Conservation (phyloP, 2,888 invertebrate species). For the Chouioia cunea region DNA sequence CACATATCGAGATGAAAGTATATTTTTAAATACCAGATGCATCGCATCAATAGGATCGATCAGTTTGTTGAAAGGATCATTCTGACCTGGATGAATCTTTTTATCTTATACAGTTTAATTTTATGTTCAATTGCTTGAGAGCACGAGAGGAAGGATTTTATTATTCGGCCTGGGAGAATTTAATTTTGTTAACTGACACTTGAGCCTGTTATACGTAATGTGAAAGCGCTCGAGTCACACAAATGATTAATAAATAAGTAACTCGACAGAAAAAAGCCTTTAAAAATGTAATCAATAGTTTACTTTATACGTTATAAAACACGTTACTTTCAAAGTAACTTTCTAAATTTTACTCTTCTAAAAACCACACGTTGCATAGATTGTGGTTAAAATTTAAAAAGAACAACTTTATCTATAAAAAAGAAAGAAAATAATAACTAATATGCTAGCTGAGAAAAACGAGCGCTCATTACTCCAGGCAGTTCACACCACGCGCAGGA, state of each 20-base stretch:
- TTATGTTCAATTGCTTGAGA: conserved; percentile 14
- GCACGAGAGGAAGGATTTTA: conserved; percentile 3
- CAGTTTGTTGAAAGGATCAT: conserved; percentile 5
- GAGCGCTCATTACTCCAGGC: conserved; percentile 6
- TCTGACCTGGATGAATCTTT: neutral
- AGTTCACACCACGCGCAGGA: neutral
- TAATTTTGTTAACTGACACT: conserved; percentile 64
- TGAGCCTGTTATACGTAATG: conserved; percentile 63
- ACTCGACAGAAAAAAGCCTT: conserved; percentile 40
- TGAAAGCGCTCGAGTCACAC: conserved; percentile 61
- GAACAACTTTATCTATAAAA: neutral
- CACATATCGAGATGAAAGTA: no score
- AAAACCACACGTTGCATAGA: neutral
- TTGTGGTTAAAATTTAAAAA: neutral
- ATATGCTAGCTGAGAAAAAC: conserved; percentile 11
- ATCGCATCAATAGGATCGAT: conserved; percentile 13
- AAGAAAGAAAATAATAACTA: neutral
- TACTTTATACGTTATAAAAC: conserved; percentile 10
- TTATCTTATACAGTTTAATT: conserved; percentile 21
- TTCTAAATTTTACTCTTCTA: conserved; percentile 1
- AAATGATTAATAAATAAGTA: conserved; percentile 53
- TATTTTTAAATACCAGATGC: no score
- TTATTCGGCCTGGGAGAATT: conserved; percentile 47
- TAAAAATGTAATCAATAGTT: conserved; percentile 47
- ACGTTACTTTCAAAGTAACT: neutral